Conservation (phyloP, 2,113 vertebrate species). For the Semicossyphus pulcher region DNA sequence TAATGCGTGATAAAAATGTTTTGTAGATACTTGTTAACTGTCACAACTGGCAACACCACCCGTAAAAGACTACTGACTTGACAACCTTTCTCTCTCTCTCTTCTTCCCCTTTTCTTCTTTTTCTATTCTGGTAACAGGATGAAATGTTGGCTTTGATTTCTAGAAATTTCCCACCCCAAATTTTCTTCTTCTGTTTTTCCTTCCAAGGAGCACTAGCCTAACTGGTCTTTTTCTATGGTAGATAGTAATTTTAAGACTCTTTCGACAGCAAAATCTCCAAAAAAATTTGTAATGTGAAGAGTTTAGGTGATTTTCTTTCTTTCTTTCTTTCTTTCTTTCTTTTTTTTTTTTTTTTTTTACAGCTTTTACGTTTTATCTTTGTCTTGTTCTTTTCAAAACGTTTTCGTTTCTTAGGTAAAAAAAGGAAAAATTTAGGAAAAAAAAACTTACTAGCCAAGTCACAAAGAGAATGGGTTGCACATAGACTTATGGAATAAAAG, state of each 20-base stretch:
- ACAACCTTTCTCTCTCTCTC: constrained; percentile 85
- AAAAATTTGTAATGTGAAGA: constrained; percentile 94
- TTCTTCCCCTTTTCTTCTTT: constrained; percentile 59
- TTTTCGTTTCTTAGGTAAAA: constrained; percentile 85
- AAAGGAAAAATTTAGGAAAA: constrained; percentile 68
- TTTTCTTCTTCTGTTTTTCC: constrained; percentile 75
- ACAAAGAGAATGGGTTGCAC: constrained; percentile 99
- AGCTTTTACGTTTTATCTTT: constrained; percentile 86
- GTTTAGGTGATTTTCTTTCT: constrained; percentile 84
- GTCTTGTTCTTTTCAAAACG: constrained; percentile 70
- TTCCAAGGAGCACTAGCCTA: constrained; percentile 92
- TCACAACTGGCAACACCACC: constrained; percentile 96
- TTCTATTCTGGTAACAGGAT: constrained; percentile 91
- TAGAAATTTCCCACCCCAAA: constrained; percentile 61
- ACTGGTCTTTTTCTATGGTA: constrained; percentile 95
- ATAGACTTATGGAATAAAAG: constrained; percentile 99
- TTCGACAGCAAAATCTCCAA: constrained; percentile 85
- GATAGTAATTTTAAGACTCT: constrained; percentile 91
- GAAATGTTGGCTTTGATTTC: constrained; percentile 80
- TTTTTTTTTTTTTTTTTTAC: constrained; percentile 86
- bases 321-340: constrained; percentile 58
- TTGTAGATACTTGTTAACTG: constrained; percentile 95
- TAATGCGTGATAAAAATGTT: constrained; percentile 87
- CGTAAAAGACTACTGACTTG: constrained; percentile 98
- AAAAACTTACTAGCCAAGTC: constrained; percentile 87